Conservation (phyloP, 1,140 invertebrate species). For the Carposina sasakii region DNA sequence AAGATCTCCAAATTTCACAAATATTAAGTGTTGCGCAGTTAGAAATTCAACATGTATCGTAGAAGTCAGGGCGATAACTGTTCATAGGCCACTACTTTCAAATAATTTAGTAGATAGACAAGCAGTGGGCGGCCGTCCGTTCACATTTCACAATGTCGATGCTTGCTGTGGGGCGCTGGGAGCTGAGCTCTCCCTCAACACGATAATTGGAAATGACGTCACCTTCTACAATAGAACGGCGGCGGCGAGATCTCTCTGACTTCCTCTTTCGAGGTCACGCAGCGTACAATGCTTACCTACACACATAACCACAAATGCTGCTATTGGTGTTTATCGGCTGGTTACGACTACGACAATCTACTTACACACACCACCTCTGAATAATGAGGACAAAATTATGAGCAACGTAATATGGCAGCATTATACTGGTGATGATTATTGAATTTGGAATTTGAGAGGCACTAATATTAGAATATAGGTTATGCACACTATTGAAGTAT, state of each 20-base stretch:
- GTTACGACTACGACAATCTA: too few species aligned
- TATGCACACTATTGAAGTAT: too few species aligned
- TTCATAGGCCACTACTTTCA: constrained; percentile 67
- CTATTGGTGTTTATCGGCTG: too few species aligned
- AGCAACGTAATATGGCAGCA: constrained; percentile 34
- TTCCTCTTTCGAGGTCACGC: constrained; percentile 65
- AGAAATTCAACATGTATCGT: constrained; percentile 61
- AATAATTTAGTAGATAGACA: constrained; percentile 56
- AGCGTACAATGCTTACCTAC: constrained; percentile 50
- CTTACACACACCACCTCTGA: too few species aligned
- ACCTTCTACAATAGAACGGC: constrained; percentile 69
- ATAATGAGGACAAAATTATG: too few species aligned
- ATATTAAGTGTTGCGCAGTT: constrained; percentile 46
- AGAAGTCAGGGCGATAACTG: constrained; percentile 64
- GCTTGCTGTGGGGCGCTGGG: constrained; percentile 54
- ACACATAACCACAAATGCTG: too few species aligned
- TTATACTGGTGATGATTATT: too few species aligned
- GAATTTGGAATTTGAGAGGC: too few species aligned
- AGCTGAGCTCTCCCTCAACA: constrained; percentile 34
- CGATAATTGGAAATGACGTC: too few species aligned
- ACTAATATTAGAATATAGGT: too few species aligned
- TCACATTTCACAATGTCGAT: constrained; percentile 72
- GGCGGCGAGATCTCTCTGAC: constrained; percentile 49
- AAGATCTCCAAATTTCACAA: constrained; percentile 59
- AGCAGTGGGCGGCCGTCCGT: constrained; percentile 66